Evolutionary conservation across 2,797 vertebrate species (phyloP), one percentile per base, ranked within the genome.

Genomic region (Alosa sapidissima): DNA sequence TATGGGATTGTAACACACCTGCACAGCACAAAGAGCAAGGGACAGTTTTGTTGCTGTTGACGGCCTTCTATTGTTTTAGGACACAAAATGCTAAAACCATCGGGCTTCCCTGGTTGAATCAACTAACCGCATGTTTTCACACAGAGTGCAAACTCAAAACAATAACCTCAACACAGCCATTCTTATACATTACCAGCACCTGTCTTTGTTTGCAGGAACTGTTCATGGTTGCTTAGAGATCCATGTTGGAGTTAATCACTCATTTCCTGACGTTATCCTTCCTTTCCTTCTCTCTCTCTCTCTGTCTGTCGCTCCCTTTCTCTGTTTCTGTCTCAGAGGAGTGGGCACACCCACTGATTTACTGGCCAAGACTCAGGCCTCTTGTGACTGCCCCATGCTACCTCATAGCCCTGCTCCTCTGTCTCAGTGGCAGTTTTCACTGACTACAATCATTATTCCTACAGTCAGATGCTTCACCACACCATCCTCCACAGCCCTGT

Each of bases 221-320:
- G 41, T 47, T 78, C 72, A 47, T 78, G 72, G 72, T 78, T 78
- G 72, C 72, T 78, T 78, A 41, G 72, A 78, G 41, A 78, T 78
- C 41, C 7, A 21, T 5, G 68, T 3, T 5, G 5, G 68, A 5
- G 72, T 45, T 45, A 78, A 47, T 78, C 72, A 78, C 13, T 41
- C 28, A 41, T 58, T 36, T 45, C 28, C 72, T 78, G 36, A 78
- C 16, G 41, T 19, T 78, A 47, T 78, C 14, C 72, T 78, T 19
- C 19, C 68, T 72, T 2, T 72, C 33, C 48, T 52, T 82, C 47
- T 54, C 51, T 82, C 51, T 24, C 3, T 36, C 28, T 72, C 28
- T 36, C 65, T 68, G 7, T 68, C 24, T 72, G 28, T 72, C 65
- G 36, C 65, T 72, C 65, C 45, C 72, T 45, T 5, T 78, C 28